Conservation (phyloP, 1,140 invertebrate genomes). For the Drosophila sucinea region DNA sequence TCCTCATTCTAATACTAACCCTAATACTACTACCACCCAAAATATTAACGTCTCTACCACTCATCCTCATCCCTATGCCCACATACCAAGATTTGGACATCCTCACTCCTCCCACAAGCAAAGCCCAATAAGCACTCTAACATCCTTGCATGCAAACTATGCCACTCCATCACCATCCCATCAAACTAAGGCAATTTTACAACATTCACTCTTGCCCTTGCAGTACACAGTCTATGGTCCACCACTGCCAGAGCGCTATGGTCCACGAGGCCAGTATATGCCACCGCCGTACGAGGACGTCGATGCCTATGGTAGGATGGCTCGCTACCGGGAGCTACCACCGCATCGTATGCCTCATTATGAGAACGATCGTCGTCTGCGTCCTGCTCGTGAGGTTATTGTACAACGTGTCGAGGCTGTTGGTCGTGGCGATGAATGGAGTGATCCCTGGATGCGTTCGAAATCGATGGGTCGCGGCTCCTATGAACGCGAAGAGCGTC, state of each 20-base stretch:
- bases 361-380: constrained; percentile 84
- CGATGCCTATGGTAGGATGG: constrained; percentile 74
- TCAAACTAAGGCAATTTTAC: not conserved
- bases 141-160: constrained; percentile 1
- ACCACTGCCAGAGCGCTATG: constrained; percentile 61
- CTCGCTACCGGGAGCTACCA: constrained; percentile 76
- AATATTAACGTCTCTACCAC: not conserved
- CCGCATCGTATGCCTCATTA: constrained; percentile 82
- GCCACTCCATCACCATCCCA: not conserved
- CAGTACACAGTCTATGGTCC: constrained; percentile 67
- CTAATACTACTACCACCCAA: not conserved
- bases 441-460: constrained; percentile 95
- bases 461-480: constrained; percentile 86
- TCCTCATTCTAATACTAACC: not conserved
- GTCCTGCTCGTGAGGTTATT: constrained; percentile 90
- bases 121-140: constrained; percentile 15
- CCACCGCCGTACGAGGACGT: constrained; percentile 70
- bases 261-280: constrained; percentile 50
- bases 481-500: constrained; percentile 65
- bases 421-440: constrained; percentile 92
- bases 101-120: constrained; percentile 35
- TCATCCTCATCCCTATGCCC: constrained; percentile 24
- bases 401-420: constrained; percentile 88
- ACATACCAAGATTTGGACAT: constrained; percentile 1
- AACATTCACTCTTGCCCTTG: constrained; percentile 38